Conservation (phyloP, 2,113 vertebrate genomes). For the Eira barbara region DNA sequence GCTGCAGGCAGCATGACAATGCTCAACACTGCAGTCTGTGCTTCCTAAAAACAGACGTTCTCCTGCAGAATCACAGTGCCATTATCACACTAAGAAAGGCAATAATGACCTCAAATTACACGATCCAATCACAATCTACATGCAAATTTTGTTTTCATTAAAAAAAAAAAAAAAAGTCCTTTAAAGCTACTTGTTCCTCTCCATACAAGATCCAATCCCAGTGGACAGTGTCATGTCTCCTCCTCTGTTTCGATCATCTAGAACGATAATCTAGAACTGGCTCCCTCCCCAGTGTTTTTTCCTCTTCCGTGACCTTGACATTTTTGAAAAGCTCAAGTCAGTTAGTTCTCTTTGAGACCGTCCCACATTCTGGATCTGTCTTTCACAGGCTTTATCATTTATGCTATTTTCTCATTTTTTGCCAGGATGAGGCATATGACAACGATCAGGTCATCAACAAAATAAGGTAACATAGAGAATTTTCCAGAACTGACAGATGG, state of each 20-base stretch:
- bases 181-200: not conserved
- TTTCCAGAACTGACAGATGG: conserved; percentile 2
- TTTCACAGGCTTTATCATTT: not conserved
- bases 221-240: not conserved
- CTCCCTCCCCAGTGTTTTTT: not conserved
- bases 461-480: not conserved
- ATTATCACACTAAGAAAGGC: not conserved
- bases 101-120: not conserved
- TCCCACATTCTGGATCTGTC: not conserved
- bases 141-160: not conserved
- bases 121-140: not conserved
- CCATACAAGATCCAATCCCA: not conserved
- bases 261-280: not conserved
- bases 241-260: not conserved
- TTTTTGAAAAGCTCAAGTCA: not conserved
- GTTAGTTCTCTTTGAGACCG: not conserved
- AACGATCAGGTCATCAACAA: not conserved
- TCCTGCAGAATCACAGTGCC: not conserved
- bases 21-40: not conserved
- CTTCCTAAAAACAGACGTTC: not conserved
- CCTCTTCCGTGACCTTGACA: not conserved
- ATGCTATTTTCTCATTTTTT: not conserved
- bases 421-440: not conserved
- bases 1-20: not conserved
- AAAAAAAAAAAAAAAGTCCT: not conserved